phyloP scores from a whole-genome alignment of 2,888 invertebrate genomes.

The Brenthis hecate region DNA sequence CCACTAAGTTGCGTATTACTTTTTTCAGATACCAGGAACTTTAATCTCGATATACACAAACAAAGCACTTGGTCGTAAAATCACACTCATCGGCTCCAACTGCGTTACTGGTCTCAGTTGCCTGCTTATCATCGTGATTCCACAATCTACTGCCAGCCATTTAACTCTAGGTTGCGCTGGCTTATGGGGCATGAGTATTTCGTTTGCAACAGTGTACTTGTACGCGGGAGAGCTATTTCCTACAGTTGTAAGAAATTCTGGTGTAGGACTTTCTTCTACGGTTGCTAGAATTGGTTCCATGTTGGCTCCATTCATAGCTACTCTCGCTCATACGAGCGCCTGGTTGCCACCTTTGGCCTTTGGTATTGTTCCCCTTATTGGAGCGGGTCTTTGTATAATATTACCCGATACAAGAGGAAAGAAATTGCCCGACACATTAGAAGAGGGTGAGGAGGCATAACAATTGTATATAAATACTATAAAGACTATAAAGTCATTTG shows the following conservation, averaged over 20 bases:
- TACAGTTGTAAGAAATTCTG: slow-evolving; percentile 93
- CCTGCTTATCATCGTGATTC: slow-evolving; percentile 83
- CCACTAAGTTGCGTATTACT: not conserved
- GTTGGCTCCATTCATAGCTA: slow-evolving; percentile 90
- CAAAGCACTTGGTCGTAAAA: slow-evolving; percentile 85
- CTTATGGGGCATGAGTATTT: slow-evolving; percentile 90
- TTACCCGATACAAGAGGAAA: slow-evolving; percentile 91
- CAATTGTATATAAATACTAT: not conserved
- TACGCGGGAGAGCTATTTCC: slow-evolving; percentile 95
- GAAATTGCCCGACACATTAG: slow-evolving; percentile 89
- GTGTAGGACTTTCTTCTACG: slow-evolving; percentile 92
- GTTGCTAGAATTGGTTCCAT: slow-evolving; percentile 93
- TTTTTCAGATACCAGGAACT: slow-evolving; percentile 83
- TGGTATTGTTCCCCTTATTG: slow-evolving; percentile 86
- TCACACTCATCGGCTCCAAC: slow-evolving; percentile 85
- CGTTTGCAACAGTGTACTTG: slow-evolving; percentile 93
- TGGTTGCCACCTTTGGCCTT: slow-evolving; percentile 89
- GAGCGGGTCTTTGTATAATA: slow-evolving; percentile 85
- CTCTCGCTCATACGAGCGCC: slow-evolving; percentile 77
- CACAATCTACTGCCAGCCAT: slow-evolving; percentile 71
- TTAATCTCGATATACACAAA: slow-evolving; percentile 85
- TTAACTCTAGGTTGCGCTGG: slow-evolving; percentile 87
- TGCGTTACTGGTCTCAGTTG: slow-evolving; percentile 85
- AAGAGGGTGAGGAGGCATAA: slow-evolving; percentile 88
- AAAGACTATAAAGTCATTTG: no score